phyloP scores from a whole-genome alignment of 2,113 vertebrate genomes.

The Silurus asotus region DNA sequence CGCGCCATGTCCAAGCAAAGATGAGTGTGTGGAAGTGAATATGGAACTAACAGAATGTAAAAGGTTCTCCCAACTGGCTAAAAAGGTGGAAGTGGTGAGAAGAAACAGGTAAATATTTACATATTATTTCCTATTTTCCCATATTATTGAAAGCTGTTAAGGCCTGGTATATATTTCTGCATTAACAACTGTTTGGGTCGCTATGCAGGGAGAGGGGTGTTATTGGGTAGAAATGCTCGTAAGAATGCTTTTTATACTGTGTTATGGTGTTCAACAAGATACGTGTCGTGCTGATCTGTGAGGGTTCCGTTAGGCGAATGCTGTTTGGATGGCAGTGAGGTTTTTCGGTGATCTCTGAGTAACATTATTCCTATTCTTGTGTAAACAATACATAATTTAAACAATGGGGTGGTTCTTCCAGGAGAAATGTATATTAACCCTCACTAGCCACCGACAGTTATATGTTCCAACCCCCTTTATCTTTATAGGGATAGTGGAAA shows the following conservation, averaged over 20 bases:
- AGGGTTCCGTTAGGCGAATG: neutral
- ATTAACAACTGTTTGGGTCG: neutral
- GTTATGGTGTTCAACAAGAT: neutral
- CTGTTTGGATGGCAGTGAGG: neutral
- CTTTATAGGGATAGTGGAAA: constrained; percentile 55
- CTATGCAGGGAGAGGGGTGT: neutral
- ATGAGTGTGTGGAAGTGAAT: constrained; percentile 59
- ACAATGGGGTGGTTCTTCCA: neutral
- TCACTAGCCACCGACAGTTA: neutral
- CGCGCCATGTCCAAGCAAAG: constrained; percentile 60
- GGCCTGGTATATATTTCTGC: neutral
- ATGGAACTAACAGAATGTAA: constrained; percentile 57
- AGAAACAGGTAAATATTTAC: constrained; percentile 59
- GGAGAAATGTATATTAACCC: neutral
- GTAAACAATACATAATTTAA: neutral
- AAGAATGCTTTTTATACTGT: neutral
- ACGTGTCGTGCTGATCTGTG: neutral
- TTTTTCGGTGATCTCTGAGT: neutral
- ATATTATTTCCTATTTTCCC: neutral
- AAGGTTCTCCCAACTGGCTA: constrained; percentile 64
- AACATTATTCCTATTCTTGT: neutral
- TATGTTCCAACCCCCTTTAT: neutral
- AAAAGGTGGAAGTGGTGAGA: constrained; percentile 67
- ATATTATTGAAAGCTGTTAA: neutral
- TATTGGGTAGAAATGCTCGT: neutral